Evolutionary conservation across 1,140 invertebrate genomes (phyloP).

Genomic region (Aphaenogaster floridana): DNA sequence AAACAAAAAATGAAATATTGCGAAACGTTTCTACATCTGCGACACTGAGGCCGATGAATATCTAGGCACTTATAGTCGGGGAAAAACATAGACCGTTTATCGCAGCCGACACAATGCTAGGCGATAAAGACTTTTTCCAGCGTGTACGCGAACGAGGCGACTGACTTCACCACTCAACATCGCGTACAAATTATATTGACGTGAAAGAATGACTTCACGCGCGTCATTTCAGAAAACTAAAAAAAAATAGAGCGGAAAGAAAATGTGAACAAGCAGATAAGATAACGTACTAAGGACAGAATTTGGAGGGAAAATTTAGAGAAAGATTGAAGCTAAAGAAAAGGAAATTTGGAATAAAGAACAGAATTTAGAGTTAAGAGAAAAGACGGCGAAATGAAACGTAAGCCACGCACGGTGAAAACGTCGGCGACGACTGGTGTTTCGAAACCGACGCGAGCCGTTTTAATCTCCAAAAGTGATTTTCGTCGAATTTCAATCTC

Average conservation of each 20-base stretch:
- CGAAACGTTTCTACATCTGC: neutral
- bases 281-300: neutral
- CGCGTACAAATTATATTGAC: slow-evolving; percentile 32
- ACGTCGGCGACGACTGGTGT: neutral
- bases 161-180: slow-evolving; percentile 12
- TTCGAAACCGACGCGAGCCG: neutral
- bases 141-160: neutral
- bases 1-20: neutral
- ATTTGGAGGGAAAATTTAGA: neutral
- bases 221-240: neutral
- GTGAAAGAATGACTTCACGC: neutral
- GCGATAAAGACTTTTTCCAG: slow-evolving; percentile 29
- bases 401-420: neutral
- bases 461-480: slow-evolving; percentile 19
- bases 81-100: slow-evolving; percentile 9
- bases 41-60: neutral
- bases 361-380: neutral
- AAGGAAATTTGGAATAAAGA: neutral
- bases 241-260: slow-evolving; percentile 2
- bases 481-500: slow-evolving; percentile 29
- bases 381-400: neutral
- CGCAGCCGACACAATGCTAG: neutral
- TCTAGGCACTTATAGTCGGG: neutral
- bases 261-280: neutral
- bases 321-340: neutral